Evolutionary conservation across 1,140 invertebrate species (phyloP), one percentile per base, ranked within the genome.

Genomic region (Drosophila ambigua): DNA sequence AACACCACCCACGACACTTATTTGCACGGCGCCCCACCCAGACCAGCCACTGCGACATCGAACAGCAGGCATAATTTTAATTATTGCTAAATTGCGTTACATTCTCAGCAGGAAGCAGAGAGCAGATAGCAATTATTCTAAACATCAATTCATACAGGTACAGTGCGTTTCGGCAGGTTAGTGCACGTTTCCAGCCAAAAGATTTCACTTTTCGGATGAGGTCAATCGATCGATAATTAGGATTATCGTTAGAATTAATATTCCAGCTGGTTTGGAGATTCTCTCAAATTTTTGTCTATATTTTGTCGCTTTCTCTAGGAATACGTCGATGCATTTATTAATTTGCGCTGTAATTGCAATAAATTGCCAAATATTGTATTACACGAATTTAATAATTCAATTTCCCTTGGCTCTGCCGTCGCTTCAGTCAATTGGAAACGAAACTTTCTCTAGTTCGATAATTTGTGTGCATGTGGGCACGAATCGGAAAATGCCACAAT

Each of bases 1-100:
- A 65, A 69, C 64, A 69, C 66, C 68, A 26, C 35, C 50, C 28
- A 2, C 35, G 11, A 2, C 16, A 16, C 23, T 9, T 31, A 31
- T 31, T 31, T 31, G 8, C 9, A 3, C 26, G 9, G 31, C 15
- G 20, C 28, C 20, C n/a, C 50, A 31, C 35, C 13, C 15, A 20
- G 23, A 24, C 8, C 23, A 5, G 20, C 20, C 20, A 20, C 20
- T 20, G 20, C 20, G 20, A 62, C 35, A 24, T 24, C 57, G 54
- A 84, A 61, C 72, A 74, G 77, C 77, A 69, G 67, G 65, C 80
- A 55, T 79, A 79, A 84, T 76, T 79, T 84, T 84, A 83, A 79
- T 83, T 83, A 84, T 84, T 63, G 54, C 57, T 41, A 79, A 83
- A 79, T 83, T 83, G 62, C 74, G 80, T 83, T 79, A 77, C 60